phyloP scores from a whole-genome alignment of 2,797 vertebrate genomes.

The Antennarius maculatus region DNA sequence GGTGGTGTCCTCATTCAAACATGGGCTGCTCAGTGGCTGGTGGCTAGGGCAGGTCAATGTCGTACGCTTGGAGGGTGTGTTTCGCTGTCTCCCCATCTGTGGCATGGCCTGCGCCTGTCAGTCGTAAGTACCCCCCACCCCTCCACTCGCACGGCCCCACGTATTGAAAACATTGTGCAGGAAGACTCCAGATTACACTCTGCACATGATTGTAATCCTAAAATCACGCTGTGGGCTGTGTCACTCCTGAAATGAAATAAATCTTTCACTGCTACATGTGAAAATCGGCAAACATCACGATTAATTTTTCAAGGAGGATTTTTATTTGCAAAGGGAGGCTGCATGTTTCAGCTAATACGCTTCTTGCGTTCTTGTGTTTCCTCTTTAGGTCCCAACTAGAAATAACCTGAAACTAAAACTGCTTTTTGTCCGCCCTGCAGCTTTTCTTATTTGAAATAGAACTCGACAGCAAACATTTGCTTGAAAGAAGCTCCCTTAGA shows the following conservation, averaged over 20 bases:
- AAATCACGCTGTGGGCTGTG: slow-evolving; percentile 18
- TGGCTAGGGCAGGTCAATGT: slow-evolving; percentile 91
- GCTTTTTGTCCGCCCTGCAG: not conserved
- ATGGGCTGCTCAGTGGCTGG: slow-evolving; percentile 90
- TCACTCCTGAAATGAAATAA: slow-evolving; percentile 26
- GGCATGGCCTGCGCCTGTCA: slow-evolving; percentile 99
- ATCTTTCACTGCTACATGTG: slow-evolving; percentile 38
- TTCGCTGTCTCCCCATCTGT: slow-evolving; percentile 98
- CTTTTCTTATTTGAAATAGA: slow-evolving; percentile 16
- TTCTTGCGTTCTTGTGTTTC: slow-evolving; percentile 31
- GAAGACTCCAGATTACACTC: slow-evolving; percentile 10
- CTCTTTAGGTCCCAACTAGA: not conserved
- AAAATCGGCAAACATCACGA: slow-evolving; percentile 23
- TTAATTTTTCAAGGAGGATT: not conserved
- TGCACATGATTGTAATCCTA: slow-evolving; percentile 16
- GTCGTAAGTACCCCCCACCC: slow-evolving; percentile 90
- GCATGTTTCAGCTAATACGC: slow-evolving; percentile 28
- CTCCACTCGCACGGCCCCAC: slow-evolving; percentile 46
- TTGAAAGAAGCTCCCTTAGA: not conserved
- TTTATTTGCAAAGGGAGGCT: slow-evolving; percentile 19
- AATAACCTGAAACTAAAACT: slow-evolving; percentile 1
- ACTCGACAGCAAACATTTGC: not conserved
- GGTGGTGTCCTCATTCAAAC: slow-evolving; percentile 94
- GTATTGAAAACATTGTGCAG: slow-evolving; percentile 42
- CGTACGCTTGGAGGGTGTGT: slow-evolving; percentile 94